Evolutionary conservation across 2,888 invertebrate genomes (phyloP), one percentile per base, ranked within the genome.

Genomic region (Ennomos erosarius): DNA sequence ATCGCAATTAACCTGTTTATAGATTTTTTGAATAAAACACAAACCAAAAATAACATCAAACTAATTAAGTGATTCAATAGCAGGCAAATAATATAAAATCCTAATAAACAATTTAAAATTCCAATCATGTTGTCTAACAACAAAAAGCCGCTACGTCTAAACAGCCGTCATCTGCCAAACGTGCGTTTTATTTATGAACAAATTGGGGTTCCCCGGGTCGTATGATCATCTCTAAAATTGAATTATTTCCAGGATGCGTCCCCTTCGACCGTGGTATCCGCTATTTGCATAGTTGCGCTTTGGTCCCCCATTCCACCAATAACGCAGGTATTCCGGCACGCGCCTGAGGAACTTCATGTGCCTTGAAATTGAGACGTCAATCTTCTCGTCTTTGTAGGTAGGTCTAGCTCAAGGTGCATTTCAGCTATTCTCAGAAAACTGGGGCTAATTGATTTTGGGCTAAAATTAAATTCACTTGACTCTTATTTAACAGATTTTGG

Each of bases 191-290:
- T 85, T 82, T 84, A 79, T 79, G 77, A 76, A 81, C 77, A 79
- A 78, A 82, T 82, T 74, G 74, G 69, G 73, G 70, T 65, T 68
- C 71, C 65, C 69, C 72, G 69, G 75, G 65, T 75, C 74, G 76
- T 79, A 76, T 81, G 81, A 82, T 83, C 78, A 75, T 65, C 60
- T 73, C 77, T 75, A 78, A 83, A 88, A 85, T 86, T 84, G 79
- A 86, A 86, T 87, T 84, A 85, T 81, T 81, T 75, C 74, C 79
- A 71, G 65, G 66, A 71, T 70, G 67, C 60, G 44, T 52, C 56
- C 39, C 56, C 53, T 38, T 38, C 49, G 56, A 43, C 39, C 49
- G 55, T 45, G 54, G 62, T 48, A 59, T 59, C 47, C 70, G 63
- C 68, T 75, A 84, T 84, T 82, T 80, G 77, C 79, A 80, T 83